Evolutionary conservation across 1,140 invertebrate species (phyloP), one percentile per base, ranked within the genome.

Genomic region (Drosophila erecta): DNA sequence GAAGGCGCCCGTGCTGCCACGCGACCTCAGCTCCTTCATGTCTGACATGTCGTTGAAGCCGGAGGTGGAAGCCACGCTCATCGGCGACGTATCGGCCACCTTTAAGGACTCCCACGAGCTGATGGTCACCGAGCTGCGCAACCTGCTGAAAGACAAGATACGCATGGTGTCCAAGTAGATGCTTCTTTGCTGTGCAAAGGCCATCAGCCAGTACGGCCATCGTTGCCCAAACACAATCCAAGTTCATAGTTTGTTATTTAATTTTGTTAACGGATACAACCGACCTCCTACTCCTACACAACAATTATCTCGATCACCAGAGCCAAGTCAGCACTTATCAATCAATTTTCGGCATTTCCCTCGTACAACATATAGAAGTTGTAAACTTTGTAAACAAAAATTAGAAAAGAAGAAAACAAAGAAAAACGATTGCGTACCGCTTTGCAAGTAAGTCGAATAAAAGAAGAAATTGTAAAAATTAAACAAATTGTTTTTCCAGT

Each of bases 81-180:
- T 91, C 57, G 78, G 83, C 15, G 91, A 92, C 61, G 90, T 92
- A 6, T 79, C 84, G 3, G 80, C 83, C 15, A 92, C 81, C 37
- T 91, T 92, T 20, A 92, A 91, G 41, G 91, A 92, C 51, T 92
- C 81, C 3, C 92, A 92, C 62, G 84, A 90, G 35, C 77, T 91
- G 20, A 91, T 91, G 76, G 60, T 92, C 12, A 85, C 87, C n/a
- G 92, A 92, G 58, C 46, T 92, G 22, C 64, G 78, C 33, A 91
- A 92, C 66, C 59, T 92, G 47, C 56, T 92, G 11, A 92, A 92
- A 55, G 92, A 92, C 54, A 92, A 92, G 84, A 90, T 92, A 7
- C 91, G 91, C 20, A 90, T 92, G 84, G 58, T 85, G 40, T 79
- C 75, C 40, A 89, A 89, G 65, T 89, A 90, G 64, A 62, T 35